A percentile compares a stretch with the other conserved stretches of the same genome.
Evolutionary conservation across 2,797 vertebrate genomes (phyloP).

Genomic region (Fringilla coelebs): DNA sequence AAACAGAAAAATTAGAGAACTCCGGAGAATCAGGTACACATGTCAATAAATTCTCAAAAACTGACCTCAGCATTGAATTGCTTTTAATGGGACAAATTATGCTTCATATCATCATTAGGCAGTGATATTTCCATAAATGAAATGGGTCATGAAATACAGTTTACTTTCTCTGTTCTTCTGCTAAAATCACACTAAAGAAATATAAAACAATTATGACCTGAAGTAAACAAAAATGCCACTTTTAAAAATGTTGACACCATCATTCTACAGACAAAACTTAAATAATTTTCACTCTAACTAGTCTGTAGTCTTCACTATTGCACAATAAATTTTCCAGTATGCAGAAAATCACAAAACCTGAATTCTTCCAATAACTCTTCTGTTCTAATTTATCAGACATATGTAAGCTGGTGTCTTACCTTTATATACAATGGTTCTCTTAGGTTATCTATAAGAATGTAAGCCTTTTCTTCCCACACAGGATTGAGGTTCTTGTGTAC

Average conservation of each 20-base stretch:
- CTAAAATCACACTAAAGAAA: not conserved
- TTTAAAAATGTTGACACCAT: not conserved
- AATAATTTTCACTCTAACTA: not conserved
- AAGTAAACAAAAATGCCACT: not conserved
- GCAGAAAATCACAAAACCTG: not conserved
- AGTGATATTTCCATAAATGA: not conserved
- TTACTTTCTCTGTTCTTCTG: not conserved
- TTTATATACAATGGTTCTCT: constrained; percentile 90
- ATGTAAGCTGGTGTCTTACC: constrained; percentile 72
- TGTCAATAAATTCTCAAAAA: not conserved
- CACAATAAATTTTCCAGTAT: not conserved
- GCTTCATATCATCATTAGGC: not conserved
- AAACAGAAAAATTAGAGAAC: not conserved
- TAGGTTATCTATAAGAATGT: constrained; percentile 83
- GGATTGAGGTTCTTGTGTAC: constrained; percentile 96
- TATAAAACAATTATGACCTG: not conserved
- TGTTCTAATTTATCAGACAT: not conserved
- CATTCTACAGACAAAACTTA: not conserved
- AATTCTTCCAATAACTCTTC: not conserved
- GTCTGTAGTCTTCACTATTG: not conserved
- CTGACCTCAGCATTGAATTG: not conserved
- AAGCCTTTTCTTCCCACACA: constrained; percentile 90
- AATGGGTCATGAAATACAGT: not conserved
- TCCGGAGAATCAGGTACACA: not conserved
- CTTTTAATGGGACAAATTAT: not conserved